A percentile compares a stretch with the other conserved stretches of the same genome.
phyloP scores from a whole-genome alignment of 2,113 vertebrate genomes.

The Oenanthe oenanthe region DNA sequence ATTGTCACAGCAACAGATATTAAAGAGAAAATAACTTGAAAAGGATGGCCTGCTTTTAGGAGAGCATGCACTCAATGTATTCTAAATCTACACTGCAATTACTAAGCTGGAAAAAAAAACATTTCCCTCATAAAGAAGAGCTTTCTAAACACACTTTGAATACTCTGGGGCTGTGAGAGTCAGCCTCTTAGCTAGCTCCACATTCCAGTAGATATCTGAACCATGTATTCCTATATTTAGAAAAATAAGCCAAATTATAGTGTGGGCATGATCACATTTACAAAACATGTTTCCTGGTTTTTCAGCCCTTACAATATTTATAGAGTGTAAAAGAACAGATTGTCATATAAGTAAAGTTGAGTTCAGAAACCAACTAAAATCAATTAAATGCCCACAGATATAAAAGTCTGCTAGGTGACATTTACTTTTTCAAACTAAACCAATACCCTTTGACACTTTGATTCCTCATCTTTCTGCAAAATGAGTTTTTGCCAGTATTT shows the following conservation, averaged over 20 bases:
- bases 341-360: background rate
- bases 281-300: background rate
- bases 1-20: background rate
- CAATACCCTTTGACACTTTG: background rate
- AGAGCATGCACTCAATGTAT: background rate
- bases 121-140: rapidly evolving
- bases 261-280: background rate
- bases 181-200: background rate
- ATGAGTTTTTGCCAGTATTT: background rate
- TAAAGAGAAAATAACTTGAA: background rate
- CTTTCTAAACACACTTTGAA: background rate
- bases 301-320: background rate
- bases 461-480: background rate
- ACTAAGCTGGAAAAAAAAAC: background rate
- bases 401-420: background rate
- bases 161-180: background rate
- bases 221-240: background rate
- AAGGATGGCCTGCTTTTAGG: background rate
- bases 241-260: background rate
- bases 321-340: background rate
- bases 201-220: background rate
- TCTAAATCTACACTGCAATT: background rate
- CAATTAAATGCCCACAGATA: background rate
- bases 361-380: background rate
- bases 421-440: background rate